phyloP scores from a whole-genome alignment of 2,797 vertebrate genomes.

The Danio aesculapii region DNA sequence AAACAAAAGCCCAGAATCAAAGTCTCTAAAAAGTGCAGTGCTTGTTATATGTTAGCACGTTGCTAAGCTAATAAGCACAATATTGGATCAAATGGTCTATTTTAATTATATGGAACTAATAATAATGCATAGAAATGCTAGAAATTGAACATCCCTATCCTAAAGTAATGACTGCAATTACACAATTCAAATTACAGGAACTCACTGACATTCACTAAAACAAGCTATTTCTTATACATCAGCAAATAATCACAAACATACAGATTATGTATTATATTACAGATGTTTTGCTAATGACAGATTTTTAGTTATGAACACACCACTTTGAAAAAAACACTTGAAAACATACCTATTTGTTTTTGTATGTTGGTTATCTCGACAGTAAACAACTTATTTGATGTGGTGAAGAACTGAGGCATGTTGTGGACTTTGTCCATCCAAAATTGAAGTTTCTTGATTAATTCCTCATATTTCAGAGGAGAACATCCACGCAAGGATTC shows the following conservation, averaged over 20 bases:
- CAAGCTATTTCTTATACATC: neutral
- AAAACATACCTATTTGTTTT: conserved; percentile 73
- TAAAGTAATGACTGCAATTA: neutral
- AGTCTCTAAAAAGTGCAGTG: neutral
- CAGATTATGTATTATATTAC: neutral
- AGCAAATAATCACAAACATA: neutral
- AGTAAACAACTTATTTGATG: conserved; percentile 75
- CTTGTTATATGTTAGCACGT: neutral
- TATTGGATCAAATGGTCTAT: neutral
- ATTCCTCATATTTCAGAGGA: conserved; percentile 69
- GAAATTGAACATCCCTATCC: too few species aligned
- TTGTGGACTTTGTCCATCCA: conserved; percentile 73
- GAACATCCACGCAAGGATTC: conserved; percentile 73
- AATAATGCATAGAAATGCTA: neutral
- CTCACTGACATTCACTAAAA: neutral
- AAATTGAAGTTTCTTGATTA: conserved; percentile 69
- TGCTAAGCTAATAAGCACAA: neutral
- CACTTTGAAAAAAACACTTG: neutral
- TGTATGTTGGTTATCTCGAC: conserved; percentile 72
- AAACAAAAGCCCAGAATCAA: neutral
- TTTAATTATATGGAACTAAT: neutral
- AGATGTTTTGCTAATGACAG: neutral
- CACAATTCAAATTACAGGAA: neutral
- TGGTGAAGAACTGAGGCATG: conserved; percentile 68
- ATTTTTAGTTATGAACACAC: neutral